Conservation (phyloP, 2,113 vertebrate species). For the Todiramphus chloris region DNA sequence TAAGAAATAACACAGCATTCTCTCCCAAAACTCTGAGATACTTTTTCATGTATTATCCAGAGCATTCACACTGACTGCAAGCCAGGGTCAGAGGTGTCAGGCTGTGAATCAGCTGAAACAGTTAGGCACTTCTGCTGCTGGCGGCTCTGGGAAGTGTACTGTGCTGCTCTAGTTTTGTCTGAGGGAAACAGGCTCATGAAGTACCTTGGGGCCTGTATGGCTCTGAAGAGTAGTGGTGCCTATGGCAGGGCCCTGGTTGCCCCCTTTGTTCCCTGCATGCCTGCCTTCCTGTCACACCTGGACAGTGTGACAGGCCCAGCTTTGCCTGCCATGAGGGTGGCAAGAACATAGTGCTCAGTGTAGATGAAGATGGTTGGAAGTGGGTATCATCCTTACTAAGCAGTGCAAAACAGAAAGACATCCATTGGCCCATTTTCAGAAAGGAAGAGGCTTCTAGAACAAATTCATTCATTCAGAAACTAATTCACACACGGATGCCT, state of each 20-base stretch:
- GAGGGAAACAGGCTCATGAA: not conserved
- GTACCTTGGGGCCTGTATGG: not conserved
- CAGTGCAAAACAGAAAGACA: not conserved
- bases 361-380: not conserved
- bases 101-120: not conserved
- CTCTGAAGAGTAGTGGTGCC: not conserved
- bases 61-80: not conserved
- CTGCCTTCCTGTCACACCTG: not conserved
- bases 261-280: not conserved
- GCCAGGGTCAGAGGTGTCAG: not conserved
- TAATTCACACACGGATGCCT: not conserved
- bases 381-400: not conserved
- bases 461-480: not conserved
- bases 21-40: not conserved
- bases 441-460: not conserved
- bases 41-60: not conserved
- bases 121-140: not conserved
- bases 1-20: not conserved
- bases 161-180: not conserved
- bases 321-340: not conserved
- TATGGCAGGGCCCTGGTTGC: not conserved
- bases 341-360: fast-evolving
- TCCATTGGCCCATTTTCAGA: not conserved
- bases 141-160: not conserved
- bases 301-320: not conserved